These are phyloP conservation scores for Regulus satrapa DNA, from an alignment of 2,113 vertebrate genomes.

Conservation along the genomic window DNA sequence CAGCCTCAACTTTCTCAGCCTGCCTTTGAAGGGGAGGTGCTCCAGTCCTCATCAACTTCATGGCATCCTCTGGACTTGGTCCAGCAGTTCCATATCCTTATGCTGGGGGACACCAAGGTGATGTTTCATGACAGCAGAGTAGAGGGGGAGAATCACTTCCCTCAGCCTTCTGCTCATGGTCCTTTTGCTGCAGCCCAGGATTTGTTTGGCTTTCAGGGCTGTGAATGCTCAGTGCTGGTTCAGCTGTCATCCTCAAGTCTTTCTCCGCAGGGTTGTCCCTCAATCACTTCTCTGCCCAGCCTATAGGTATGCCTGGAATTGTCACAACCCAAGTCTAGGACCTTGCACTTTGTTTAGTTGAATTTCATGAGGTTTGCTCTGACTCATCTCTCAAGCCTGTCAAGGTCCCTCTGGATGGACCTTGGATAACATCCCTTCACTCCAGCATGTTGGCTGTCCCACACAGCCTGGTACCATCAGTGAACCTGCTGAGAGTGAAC, in stretches of 20 bases:
- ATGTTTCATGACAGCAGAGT: not conserved
- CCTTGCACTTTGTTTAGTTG: not conserved
- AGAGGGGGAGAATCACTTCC: not conserved
- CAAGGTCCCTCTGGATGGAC: not conserved
- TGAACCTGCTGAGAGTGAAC: not conserved
- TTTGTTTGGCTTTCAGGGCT: not conserved
- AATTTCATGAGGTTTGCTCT: not conserved
- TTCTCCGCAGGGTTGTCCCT: not conserved
- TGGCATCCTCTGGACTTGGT: not conserved
- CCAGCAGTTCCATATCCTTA: not conserved
- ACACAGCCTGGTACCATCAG: not conserved
- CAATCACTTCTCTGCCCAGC: not conserved
- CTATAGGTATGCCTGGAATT: not conserved
- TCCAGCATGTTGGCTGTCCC: not conserved
- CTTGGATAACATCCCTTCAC: not conserved
- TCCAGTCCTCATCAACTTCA: not conserved
- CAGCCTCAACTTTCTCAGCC: not conserved
- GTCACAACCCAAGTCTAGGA: rapidly evolving
- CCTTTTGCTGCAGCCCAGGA: not conserved
- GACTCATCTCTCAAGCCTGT: not conserved
- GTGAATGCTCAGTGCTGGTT: rapidly evolving
- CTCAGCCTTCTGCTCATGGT: not conserved
- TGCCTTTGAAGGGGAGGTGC: not conserved
- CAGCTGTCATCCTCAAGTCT: not conserved
- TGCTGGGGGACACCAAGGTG: not conserved